Conservation (phyloP, 2,888 invertebrate genomes). For the Pseudoips prasinana region DNA sequence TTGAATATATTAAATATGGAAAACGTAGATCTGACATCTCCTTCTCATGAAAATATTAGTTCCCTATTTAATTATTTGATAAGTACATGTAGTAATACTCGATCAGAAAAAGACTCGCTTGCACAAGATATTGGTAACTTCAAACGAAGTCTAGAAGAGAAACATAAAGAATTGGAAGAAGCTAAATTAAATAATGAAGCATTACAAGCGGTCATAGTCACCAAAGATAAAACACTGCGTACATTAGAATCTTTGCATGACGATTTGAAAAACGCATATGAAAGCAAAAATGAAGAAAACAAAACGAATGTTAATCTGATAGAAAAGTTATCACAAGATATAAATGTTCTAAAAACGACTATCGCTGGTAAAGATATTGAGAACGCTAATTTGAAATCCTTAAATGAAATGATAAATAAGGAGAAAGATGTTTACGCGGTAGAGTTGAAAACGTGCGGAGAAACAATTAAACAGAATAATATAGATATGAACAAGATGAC, state of each 20-base stretch:
- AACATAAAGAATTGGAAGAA: conserved; percentile 39
- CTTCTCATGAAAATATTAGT: conserved; percentile 40
- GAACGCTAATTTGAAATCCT: conserved; percentile 42
- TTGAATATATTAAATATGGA: conserved; percentile 39
- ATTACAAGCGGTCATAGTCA: conserved; percentile 35
- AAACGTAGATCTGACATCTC: conserved; percentile 39
- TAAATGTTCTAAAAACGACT: conserved; percentile 41
- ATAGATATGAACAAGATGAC: conserved; percentile 59
- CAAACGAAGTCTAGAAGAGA: conserved; percentile 40
- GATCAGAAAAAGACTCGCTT: conserved; percentile 31
- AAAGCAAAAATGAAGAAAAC: conserved; percentile 49
- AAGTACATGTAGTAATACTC: conserved; percentile 21
- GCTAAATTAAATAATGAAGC: conserved; percentile 34
- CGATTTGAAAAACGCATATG: conserved; percentile 43
- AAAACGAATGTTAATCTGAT: conserved; percentile 35
- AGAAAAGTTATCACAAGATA: conserved; percentile 46
- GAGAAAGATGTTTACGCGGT: conserved; percentile 53
- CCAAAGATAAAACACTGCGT: conserved; percentile 40
- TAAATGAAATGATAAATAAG: conserved; percentile 49
- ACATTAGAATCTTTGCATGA: conserved; percentile 35
- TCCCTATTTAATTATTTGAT: conserved; percentile 48
- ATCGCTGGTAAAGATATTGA: conserved; percentile 47
- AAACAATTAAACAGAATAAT: conserved; percentile 53
- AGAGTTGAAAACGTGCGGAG: conserved; percentile 58
- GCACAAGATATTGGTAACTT: conserved; percentile 38